Evolutionary conservation across 2,113 vertebrate species (phyloP).

Genomic region (Alosa alosa): DNA sequence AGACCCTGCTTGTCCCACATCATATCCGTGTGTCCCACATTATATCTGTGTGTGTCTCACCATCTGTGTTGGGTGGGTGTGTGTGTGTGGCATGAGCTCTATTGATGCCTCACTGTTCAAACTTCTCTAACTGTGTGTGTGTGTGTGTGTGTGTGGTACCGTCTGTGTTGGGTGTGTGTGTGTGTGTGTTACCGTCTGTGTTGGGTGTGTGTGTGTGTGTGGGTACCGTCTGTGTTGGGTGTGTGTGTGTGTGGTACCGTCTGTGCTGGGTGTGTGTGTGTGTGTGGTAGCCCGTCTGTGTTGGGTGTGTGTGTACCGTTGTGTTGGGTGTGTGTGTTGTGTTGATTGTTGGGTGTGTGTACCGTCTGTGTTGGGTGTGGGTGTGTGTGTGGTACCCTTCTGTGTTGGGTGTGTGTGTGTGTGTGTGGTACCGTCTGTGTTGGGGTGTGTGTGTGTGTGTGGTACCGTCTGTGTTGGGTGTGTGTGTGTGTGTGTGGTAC

Average conservation of each 20-base stretch:
- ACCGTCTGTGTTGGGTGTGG: neutral
- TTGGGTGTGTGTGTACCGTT: no score
- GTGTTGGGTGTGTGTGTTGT: no score
- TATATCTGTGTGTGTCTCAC: neutral
- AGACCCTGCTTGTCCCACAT: no score
- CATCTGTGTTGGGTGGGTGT: neutral
- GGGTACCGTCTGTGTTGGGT: no score
- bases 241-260: neutral
- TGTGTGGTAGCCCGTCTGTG: no score
- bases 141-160: neutral
- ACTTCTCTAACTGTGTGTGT: neutral
- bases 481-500: neutral
- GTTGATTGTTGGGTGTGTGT: no score
- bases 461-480: neutral
- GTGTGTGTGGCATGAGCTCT: neutral
- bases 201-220: no score
- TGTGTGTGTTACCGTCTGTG: neutral
- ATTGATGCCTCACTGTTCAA: no score
- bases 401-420: slow-evolving; percentile 72
- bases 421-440: no score
- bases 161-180: neutral
- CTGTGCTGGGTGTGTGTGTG: neutral
- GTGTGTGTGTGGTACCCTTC: slow-evolving; percentile 45
- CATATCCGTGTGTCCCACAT: neutral
- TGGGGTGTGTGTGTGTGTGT: neutral